A percentile compares a stretch with the other conserved stretches of the same genome.
phyloP scores from a whole-genome alignment of 2,113 vertebrate genomes.

The Hoplias malabaricus region DNA sequence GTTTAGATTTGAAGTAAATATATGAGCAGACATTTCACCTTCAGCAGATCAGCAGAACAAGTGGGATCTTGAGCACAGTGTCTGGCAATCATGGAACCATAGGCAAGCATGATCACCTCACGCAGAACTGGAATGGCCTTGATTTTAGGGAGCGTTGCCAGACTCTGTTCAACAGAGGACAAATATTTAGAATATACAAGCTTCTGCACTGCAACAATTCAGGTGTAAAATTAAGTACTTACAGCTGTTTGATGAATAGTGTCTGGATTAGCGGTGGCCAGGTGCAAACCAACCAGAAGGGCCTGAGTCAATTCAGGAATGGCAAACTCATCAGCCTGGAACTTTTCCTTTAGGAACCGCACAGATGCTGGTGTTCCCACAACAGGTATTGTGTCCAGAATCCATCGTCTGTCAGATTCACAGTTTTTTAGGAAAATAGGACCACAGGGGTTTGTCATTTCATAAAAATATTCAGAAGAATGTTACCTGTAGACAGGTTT shows the following conservation, averaged over 20 bases:
- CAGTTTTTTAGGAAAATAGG: not conserved
- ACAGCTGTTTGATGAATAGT: slow-evolving; percentile 70
- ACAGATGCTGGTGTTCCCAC: slow-evolving; percentile 67
- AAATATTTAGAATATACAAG: not conserved
- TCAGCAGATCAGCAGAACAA: slow-evolving; percentile 66
- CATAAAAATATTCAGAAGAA: not conserved
- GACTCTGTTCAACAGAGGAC: slow-evolving; percentile 59
- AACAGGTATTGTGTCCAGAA: slow-evolving; percentile 74
- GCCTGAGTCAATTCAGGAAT: slow-evolving; percentile 64
- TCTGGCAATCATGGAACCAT: slow-evolving; percentile 75
- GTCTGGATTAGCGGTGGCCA: slow-evolving; percentile 68
- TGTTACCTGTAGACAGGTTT: slow-evolving; percentile 61
- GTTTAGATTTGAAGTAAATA: not conserved
- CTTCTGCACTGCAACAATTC: not conserved
- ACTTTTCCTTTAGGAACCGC: slow-evolving; percentile 74
- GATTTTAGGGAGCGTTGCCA: slow-evolving; percentile 65
- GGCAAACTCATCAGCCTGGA: slow-evolving; percentile 67
- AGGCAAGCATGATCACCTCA: slow-evolving; percentile 72
- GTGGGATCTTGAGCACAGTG: slow-evolving; percentile 62
- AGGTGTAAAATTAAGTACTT: slow-evolving; percentile 35
- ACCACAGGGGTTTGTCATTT: not conserved
- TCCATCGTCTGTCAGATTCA: slow-evolving; percentile 66
- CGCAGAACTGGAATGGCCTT: slow-evolving; percentile 61
- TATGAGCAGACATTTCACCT: slow-evolving; percentile 45
- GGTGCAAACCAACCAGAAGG: slow-evolving; percentile 70